These are phyloP conservation scores for Lobophora halterata DNA, from an alignment of 2,888 invertebrate species.

Conservation along the genomic window DNA sequence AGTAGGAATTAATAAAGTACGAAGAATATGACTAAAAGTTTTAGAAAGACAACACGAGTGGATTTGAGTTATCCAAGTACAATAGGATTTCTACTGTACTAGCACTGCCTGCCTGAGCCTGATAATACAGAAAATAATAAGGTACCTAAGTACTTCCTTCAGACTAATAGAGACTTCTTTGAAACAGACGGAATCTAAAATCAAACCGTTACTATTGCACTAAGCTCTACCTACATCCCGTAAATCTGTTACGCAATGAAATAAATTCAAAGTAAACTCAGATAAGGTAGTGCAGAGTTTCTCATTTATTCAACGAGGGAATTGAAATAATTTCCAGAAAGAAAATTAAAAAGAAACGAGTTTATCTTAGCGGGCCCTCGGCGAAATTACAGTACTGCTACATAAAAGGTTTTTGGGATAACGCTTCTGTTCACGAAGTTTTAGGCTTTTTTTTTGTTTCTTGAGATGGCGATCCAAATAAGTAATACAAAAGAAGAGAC, in stretches of 20 bases:
- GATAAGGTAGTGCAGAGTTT: constrained; percentile 21
- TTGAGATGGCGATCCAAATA: background rate
- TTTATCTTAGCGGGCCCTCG: constrained; percentile 60
- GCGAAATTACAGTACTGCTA: constrained; percentile 56
- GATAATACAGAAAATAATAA: no score
- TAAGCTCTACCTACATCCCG: constrained; percentile 37
- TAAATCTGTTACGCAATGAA: constrained; percentile 49
- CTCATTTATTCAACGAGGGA: constrained; percentile 65
- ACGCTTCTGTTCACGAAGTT: constrained; percentile 10
- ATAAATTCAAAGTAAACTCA: constrained; percentile 40
- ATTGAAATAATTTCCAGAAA: constrained; percentile 65
- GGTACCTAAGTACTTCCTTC: no score
- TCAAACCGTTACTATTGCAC: constrained; percentile 44
- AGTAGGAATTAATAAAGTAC: no score
- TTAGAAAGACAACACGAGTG: no score
- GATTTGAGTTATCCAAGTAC: no score
- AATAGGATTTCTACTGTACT: no score
- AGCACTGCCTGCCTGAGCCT: no score
- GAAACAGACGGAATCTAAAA: constrained; percentile 32
- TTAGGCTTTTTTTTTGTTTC: background rate
- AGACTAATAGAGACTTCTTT: no score
- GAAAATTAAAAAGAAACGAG: constrained; percentile 71
- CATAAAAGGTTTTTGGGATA: constrained; percentile 39
- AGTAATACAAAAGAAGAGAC: no score
- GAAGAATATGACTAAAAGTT: no score